Evolutionary conservation across 2,113 vertebrate species (phyloP), one percentile per base, ranked within the genome.

Genomic region (Cephalopholis sonnerati): DNA sequence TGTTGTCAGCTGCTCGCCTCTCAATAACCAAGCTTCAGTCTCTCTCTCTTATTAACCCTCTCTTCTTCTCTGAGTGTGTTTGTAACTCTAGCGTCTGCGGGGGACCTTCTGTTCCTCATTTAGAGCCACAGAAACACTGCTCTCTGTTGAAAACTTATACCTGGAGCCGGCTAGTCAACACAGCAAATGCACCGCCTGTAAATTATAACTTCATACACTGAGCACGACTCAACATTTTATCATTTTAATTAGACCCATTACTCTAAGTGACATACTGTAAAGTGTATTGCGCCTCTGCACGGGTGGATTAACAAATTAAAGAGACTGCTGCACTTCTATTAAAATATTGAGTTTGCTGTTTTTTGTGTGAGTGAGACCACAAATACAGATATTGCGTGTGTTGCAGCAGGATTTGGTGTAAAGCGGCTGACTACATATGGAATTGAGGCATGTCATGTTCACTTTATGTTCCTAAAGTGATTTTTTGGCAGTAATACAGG

Each of bases 31-130:
- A 18, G 71, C 9, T 72, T 53, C 2, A n/a, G 58, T 77, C 36
- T 74, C 13, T 24, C 59, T 68, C 32, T 67, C 36, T 54, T 57
- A 62, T 86, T 74, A 32, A 73, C 57, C 32, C 12, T 25, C 50
- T 61, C 25, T 2, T 27, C 70, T 25, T 11, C 13, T 70, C 17
- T 44, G 50, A 69, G 48, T n/a, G 29, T 54, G 67, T 18, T 44
- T 64, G 74, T 81, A 58, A 73, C 70, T 64, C 32, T 20, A 66
- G 63, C 6, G 11, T 85, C 80, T 44, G 78, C 58, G 65, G 77
- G 79, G 51, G 80, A 76, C 72, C 66, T 84, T 89, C 79, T 88
- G 89, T 55, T 90, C 75, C 63, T 88, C 89, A 91, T 91, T 89
- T 85, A 59, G 77, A 80, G 68, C 75, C 1, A 0, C 59, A 89